Percentiles rank a stretch among this genome's conserved stretches.
phyloP scores from a whole-genome alignment of 2,113 vertebrate genomes.

The Bubo scandiacus region DNA sequence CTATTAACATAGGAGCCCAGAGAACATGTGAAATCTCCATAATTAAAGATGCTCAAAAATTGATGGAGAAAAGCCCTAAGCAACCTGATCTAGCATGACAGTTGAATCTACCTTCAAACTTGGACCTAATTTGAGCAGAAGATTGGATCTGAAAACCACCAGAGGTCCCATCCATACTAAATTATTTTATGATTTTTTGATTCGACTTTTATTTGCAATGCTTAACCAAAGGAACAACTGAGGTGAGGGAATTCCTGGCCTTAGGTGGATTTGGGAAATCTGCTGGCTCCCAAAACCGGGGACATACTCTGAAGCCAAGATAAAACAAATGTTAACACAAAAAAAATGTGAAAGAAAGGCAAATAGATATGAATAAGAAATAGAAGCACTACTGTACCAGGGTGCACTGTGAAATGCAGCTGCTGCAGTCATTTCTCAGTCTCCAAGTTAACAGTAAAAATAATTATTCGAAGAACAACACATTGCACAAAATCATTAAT shows the following conservation, averaged over 20 bases:
- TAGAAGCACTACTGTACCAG: background rate
- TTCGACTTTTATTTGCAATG: background rate
- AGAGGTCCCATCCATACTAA: background rate
- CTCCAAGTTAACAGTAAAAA: background rate
- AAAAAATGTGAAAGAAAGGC: background rate
- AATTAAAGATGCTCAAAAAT: background rate
- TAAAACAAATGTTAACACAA: background rate
- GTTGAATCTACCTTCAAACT: background rate
- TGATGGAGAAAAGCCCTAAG: background rate
- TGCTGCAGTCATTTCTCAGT: background rate
- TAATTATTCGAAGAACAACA: background rate
- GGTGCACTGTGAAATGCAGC: background rate
- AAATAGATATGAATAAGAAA: background rate
- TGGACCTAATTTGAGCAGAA: background rate
- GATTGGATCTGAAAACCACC: background rate
- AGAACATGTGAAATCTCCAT: background rate
- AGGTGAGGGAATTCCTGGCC: background rate
- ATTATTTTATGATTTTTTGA: background rate
- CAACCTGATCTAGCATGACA: background rate
- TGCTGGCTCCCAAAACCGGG: background rate
- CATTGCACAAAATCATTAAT: background rate
- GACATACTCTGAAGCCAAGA: background rate
- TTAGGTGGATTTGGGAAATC: background rate
- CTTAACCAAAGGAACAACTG: background rate
- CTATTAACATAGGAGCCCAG: background rate